A percentile compares a stretch with the other conserved stretches of the same genome.
Evolutionary conservation across 2,113 vertebrate genomes (phyloP).

Genomic region (Onychorhynchus coronatus): DNA sequence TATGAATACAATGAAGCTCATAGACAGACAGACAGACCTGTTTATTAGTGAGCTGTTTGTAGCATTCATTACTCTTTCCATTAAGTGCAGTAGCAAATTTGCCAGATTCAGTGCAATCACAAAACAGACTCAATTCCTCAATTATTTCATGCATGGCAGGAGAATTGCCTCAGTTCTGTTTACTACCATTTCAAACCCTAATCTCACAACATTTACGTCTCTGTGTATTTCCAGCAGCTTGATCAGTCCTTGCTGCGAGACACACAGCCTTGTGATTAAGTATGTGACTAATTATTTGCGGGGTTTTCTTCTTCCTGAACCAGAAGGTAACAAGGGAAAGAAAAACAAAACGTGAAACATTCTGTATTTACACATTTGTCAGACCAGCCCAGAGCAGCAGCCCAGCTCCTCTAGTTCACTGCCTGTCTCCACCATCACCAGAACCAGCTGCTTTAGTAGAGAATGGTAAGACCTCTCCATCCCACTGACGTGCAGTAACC

Average conservation of each 20-base stretch:
- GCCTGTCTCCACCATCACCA: accelerated
- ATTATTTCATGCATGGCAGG: neutral
- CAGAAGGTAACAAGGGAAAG: neutral
- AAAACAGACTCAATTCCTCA: neutral
- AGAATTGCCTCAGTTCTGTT: neutral
- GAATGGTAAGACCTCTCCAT: neutral
- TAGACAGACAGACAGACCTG: neutral
- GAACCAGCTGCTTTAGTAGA: neutral
- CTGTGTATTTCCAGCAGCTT: neutral
- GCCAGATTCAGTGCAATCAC: neutral
- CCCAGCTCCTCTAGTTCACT: neutral
- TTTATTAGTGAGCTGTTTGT: neutral
- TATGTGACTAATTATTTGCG: neutral
- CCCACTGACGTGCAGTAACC: neutral
- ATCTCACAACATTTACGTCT: neutral
- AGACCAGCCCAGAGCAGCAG: neutral
- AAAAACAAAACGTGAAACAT: neutral
- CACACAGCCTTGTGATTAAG: neutral
- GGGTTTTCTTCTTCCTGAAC: neutral
- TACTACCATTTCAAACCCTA: neutral
- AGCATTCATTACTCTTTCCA: neutral
- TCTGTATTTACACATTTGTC: neutral
- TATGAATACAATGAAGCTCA: neutral
- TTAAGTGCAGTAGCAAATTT: neutral
- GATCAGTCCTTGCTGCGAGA: neutral